Base-by-base conservation (phyloP, 2,888 invertebrate species). In the Synergus gifuensis region DNA sequence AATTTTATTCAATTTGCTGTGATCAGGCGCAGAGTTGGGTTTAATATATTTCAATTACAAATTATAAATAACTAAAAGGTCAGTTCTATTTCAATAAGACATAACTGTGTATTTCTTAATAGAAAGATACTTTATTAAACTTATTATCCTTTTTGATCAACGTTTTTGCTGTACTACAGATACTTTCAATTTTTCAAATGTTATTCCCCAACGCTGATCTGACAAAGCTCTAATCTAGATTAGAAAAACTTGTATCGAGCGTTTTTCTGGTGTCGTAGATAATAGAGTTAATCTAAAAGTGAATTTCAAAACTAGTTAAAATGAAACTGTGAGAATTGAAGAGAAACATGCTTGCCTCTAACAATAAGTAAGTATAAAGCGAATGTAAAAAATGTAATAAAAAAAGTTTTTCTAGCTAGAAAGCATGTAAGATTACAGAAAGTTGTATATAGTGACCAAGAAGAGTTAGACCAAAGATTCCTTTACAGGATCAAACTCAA, bases 401-500 rank as follows among this genome's bases (percentile, higher is more conserved):
- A 9, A 18, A 66, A 18, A 44, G 66, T 66, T 66, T 36, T 66
- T 66, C 66, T 66, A 66, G 66, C 18, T 66, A 67, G 46, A 67
- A 67, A 67, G 44, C 46, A 44, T 67, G 67, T n/a, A 44, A 67
- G 18, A 67, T 46, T 46, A 46, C 18, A 46, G 44, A 46, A 67
- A 67, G 67, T 46, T 11, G 44, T 44, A 5, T 54, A 9, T 54
- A 28, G 77, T 44, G 78, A 69, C 54, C 36, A 67, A 67, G 67
- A 44, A 67, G 64, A 67, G 40, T 82, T 86, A 87, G 67, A 88
- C 84, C 82, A 86, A 78, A 36, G 87, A 87, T 67, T 88, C 86
- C 40, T 81, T 73, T 28, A 77, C 78, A 4, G 86, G 83, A 79
- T 86, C 84, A 78, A 83, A 82, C 79, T 82, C 83, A 80, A 87